Base-by-base conservation (phyloP, 2,113 vertebrate species). In the Syrrhaptes paradoxus region DNA sequence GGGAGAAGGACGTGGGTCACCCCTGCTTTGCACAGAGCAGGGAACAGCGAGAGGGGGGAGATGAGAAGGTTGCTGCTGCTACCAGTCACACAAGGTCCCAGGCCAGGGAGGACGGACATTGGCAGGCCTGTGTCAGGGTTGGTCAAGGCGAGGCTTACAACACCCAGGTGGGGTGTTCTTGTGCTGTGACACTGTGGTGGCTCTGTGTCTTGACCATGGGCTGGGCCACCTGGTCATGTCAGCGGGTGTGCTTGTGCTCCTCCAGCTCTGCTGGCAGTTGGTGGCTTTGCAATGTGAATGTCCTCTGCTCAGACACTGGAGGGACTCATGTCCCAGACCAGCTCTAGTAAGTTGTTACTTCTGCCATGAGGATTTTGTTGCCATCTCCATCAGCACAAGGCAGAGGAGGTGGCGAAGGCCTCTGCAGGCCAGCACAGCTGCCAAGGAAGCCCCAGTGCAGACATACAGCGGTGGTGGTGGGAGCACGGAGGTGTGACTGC, bases 191-290 rank as follows among this genome's bases (percentile, higher is more conserved):
- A 28, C 52, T 15, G 32, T 36, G 34, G 32, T 29, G 28, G 59
- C 24, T 45, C 5, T 3, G 3, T 25, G 11, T 58, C 5, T 1
- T 26, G 36, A 29, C 31, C 7, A 0, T 6, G 20, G 49, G 8
- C 61, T 58, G 51, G 41, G 36, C 43, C 43, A 31, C 5, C 21
- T 52, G 31, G 6, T n/a, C 29, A 17, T 25, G 25, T 17, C 59
- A 43, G 29, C 26, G 48, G n/a, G 25, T 43, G 21, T 49, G 38
- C 24, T 51, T 0, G 0, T 34, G 31, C 13, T 67, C 28, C 43
- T 71, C 25, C 17, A 26, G 19, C 25, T 65, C 28, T 66, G 43
- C 36, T 24, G 6, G 36, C 14, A 10, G 49, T 26, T 28, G 45
- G 6, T 26, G 48, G 29, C 31, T 67, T 29, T 59, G 22, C 57